A percentile compares a stretch with the other conserved stretches of the same genome.
phyloP scores from a whole-genome alignment of 2,888 invertebrate genomes.

The Tyria jacobaeae region DNA sequence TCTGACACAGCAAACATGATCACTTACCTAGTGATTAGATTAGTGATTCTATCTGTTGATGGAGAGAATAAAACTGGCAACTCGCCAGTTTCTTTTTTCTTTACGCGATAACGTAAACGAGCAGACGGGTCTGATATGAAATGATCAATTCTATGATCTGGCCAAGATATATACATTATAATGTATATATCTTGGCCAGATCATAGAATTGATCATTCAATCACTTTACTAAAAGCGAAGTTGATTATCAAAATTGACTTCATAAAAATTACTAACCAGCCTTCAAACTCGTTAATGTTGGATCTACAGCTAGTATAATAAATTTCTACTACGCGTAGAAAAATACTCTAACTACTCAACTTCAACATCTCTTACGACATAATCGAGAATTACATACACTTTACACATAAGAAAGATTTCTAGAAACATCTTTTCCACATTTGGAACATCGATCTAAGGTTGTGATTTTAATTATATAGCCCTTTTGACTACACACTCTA shows the following conservation, averaged over 20 bases:
- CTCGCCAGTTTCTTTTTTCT: too few species aligned
- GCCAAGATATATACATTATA: too few species aligned
- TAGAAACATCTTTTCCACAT: conserved; percentile 7
- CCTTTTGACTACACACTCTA: conserved; percentile 1
- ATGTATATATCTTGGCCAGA: too few species aligned
- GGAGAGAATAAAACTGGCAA: too few species aligned
- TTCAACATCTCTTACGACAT: conserved; percentile 20
- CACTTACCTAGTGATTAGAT: too few species aligned
- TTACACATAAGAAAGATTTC: conserved; percentile 12
- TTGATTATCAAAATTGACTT: neutral
- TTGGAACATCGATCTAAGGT: neutral
- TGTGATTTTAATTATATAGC: neutral
- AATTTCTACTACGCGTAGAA: conserved; percentile 18
- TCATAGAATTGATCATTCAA: too few species aligned
- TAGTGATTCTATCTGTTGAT: too few species aligned
- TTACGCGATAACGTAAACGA: too few species aligned
- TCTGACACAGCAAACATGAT: too few species aligned
- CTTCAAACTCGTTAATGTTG: conserved; percentile 34
- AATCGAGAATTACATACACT: conserved; percentile 14
- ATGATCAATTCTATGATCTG: too few species aligned
- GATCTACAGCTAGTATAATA: conserved; percentile 9
- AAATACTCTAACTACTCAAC: conserved; percentile 16
- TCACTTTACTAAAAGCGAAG: neutral
- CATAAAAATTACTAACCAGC: conserved; percentile 28
- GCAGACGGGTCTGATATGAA: too few species aligned